phyloP scores from a whole-genome alignment of 2,113 vertebrate genomes.

The Harpagus bidentatus region DNA sequence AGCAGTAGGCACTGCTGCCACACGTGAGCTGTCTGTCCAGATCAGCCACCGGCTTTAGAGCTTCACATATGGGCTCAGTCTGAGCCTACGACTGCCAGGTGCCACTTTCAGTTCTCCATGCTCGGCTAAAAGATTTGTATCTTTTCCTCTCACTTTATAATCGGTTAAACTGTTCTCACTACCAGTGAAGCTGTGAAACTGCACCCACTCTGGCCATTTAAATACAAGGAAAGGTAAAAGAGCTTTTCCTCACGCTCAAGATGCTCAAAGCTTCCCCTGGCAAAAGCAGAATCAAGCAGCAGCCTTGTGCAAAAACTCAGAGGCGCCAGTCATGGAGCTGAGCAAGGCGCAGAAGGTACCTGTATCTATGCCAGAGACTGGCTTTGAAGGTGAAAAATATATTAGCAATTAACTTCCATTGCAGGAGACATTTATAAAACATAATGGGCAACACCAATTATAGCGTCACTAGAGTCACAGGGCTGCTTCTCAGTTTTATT shows the following conservation, averaged over 20 bases:
- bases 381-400: neutral
- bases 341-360: neutral
- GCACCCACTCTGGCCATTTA: neutral
- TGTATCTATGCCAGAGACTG: neutral
- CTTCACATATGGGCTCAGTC: neutral
- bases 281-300: neutral
- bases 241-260: neutral
- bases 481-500: neutral
- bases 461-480: neutral
- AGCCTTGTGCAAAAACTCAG: neutral
- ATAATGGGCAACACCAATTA: neutral
- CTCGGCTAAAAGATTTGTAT: neutral
- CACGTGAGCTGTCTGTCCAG: neutral
- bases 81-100: accelerated
- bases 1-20: neutral
- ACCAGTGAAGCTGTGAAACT: neutral
- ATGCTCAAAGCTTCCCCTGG: neutral
- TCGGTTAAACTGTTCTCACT: neutral
- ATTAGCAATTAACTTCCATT: neutral
- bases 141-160: neutral
- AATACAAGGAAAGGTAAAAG: neutral
- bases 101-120: neutral
- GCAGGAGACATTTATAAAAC: neutral
- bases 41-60: neutral
- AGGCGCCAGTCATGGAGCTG: neutral